Base-by-base conservation (phyloP, 1,140 invertebrate genomes). In the Drosophila bocki region DNA sequence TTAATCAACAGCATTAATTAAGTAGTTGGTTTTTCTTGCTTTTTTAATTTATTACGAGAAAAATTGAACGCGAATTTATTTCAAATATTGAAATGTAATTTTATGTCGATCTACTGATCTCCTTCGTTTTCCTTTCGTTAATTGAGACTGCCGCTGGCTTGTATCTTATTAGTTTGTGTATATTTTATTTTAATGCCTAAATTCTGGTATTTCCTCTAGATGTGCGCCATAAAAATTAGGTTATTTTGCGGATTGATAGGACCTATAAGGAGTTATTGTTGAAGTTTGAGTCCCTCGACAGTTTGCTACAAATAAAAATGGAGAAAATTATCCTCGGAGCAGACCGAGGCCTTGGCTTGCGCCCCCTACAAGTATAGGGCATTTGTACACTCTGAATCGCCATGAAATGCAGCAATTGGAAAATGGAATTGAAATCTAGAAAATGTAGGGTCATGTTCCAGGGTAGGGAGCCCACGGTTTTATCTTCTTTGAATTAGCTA, bases 261-360 rank as follows among this genome's bases (percentile, higher is more conserved):
- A 88, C 84, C 67, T 88, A 88, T 56, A 69, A 74, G 63, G 84
- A 88, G 68, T 87, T 87, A 87, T 87, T 87, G 83, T 78, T 87
- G 83, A 87, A 87, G 82, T 78, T 87, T 87, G 83, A 87, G 83
- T 87, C 83, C 83, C 83, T 87, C 84, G 83, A 87, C 83, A 86
- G 80, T 86, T 63, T 58, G 82, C 80, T 65, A 65, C 64, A 56
- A 77, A 78, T 71, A 58, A 78, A 72, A 7, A 33, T 29, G 15
- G 68, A 59, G 57, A 45, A 53, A 48, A 37, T 37, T 45, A 69
- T 56, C 41, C 48, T 47, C 70, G 70, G n/a, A 32, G 17, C 54
- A 8, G 37, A 37, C 70, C 70, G 70, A 72, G 45, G 45, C 29
- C 69, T 41, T 41, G n/a, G 7, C 22, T 41, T 35, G 15, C 29